Conservation (phyloP, 2,888 invertebrate species). For the Nomada fabriciana region DNA sequence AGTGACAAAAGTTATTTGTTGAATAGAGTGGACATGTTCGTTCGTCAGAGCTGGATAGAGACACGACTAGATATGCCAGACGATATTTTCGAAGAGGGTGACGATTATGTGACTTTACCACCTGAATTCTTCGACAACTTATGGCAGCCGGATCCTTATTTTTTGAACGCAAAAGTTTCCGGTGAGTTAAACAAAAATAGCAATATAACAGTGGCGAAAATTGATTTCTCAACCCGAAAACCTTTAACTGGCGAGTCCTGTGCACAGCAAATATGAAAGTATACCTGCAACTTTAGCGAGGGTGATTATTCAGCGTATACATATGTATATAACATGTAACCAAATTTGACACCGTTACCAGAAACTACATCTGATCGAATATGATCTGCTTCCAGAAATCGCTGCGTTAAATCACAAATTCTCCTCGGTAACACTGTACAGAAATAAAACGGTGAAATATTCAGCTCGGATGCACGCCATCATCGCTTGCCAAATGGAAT, state of each 20-base stretch:
- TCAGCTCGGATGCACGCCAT: slow-evolving; percentile 94
- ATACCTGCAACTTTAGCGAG: too few relatives aligned
- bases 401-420: slow-evolving; percentile 92
- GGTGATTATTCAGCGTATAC: too few relatives aligned
- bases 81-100: slow-evolving; percentile 92
- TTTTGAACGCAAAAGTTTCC: slow-evolving; percentile 93
- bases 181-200: slow-evolving; percentile 85
- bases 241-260: too few relatives aligned
- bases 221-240: too few relatives aligned
- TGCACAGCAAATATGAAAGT: too few relatives aligned
- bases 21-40: slow-evolving; percentile 92
- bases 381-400: slow-evolving; percentile 87
- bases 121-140: slow-evolving; percentile 93
- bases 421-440: slow-evolving; percentile 91
- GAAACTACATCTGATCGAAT: background rate
- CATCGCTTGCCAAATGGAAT: slow-evolving; percentile 95
- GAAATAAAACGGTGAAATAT: slow-evolving; percentile 92
- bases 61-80: slow-evolving; percentile 90
- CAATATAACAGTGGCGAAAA: too few relatives aligned
- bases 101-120: slow-evolving; percentile 92
- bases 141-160: slow-evolving; percentile 95
- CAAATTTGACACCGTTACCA: background rate
- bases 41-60: slow-evolving; percentile 93
- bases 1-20: slow-evolving; percentile 1
- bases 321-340: too few relatives aligned